Conservation (phyloP, 2,797 vertebrate species). For the Siniperca obscura region DNA sequence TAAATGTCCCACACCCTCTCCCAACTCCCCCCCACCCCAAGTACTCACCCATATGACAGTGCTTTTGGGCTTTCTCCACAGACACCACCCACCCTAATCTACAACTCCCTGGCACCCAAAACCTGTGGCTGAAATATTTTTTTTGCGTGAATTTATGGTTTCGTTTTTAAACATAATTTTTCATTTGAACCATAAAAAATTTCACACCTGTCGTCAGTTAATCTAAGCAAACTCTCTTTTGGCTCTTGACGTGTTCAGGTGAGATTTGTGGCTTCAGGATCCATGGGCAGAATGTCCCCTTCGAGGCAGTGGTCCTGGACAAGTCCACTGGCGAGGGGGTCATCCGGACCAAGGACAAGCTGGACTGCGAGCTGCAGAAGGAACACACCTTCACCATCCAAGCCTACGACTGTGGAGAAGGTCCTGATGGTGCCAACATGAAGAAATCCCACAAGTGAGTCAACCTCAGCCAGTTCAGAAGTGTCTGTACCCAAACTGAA, state of each 20-base stretch:
- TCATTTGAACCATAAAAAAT: slow-evolving; percentile 24
- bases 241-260: slow-evolving; percentile 87
- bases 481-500: neutral
- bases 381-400: slow-evolving; percentile 98
- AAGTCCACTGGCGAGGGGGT: slow-evolving; percentile 96
- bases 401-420: slow-evolving; percentile 97
- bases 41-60: slow-evolving; percentile 89
- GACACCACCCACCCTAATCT: slow-evolving; percentile 87
- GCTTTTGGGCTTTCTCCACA: slow-evolving; percentile 92
- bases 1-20: slow-evolving; percentile 79
- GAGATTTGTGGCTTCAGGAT: slow-evolving; percentile 99
- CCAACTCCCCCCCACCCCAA: slow-evolving; percentile 50
- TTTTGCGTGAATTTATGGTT: slow-evolving; percentile 76
- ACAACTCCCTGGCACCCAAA: slow-evolving; percentile 91
- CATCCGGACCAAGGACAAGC: slow-evolving; percentile 93
- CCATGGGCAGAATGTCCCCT: slow-evolving; percentile 96
- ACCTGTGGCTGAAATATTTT: slow-evolving; percentile 83
- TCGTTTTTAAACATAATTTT: slow-evolving; percentile 56
- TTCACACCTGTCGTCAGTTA: neutral
- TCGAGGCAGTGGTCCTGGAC: slow-evolving; percentile 97
- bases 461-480: neutral
- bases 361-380: slow-evolving; percentile 98
- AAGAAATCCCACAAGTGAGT: slow-evolving; percentile 99
- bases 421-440: slow-evolving; percentile 90
- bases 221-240: slow-evolving; percentile 67